A percentile compares a stretch with the other conserved stretches of the same genome.
Conservation (phyloP, 2,888 invertebrate genomes). For the Helicoverpa assulta region DNA sequence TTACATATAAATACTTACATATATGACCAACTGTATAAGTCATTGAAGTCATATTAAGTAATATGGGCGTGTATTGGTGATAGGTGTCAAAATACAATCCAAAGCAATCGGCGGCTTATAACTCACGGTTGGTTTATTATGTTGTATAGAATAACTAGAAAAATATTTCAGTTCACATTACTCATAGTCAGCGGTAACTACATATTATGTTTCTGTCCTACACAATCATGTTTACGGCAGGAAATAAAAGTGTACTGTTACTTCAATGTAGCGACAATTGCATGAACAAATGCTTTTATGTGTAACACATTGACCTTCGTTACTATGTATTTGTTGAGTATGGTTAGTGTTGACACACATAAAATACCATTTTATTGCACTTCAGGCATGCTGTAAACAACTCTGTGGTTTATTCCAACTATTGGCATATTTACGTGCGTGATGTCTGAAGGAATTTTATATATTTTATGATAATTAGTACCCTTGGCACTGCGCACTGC, state of each 20-base stretch:
- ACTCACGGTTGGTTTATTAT: background rate
- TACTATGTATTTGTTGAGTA: constrained; percentile 68
- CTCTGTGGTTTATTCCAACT: constrained; percentile 35
- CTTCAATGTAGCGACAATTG: constrained; percentile 53
- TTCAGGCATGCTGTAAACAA: constrained; percentile 41
- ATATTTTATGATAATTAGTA: constrained; percentile 45
- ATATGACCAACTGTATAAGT: too few species aligned
- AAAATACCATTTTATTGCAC: constrained; percentile 60
- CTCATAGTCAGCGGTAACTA: constrained; percentile 12
- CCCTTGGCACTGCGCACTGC: constrained; percentile 16
- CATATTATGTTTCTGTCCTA: constrained; percentile 23
- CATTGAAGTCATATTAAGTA: background rate
- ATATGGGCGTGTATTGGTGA: constrained; percentile 13
- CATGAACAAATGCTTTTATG: constrained; percentile 51
- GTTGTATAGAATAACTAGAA: constrained; percentile 12
- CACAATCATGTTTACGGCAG: constrained; percentile 43
- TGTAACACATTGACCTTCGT: constrained; percentile 59
- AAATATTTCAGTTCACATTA: constrained; percentile 20
- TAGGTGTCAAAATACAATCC: constrained; percentile 21
- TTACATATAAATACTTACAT: background rate
- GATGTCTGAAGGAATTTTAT: constrained; percentile 42
- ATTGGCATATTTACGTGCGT: constrained; percentile 30
- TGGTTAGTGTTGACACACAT: constrained; percentile 73
- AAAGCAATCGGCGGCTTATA: constrained; percentile 7
- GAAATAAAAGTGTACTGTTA: constrained; percentile 50